Base-by-base conservation (phyloP, 2,797 vertebrate species). In the Lycodopsis pacificus region DNA sequence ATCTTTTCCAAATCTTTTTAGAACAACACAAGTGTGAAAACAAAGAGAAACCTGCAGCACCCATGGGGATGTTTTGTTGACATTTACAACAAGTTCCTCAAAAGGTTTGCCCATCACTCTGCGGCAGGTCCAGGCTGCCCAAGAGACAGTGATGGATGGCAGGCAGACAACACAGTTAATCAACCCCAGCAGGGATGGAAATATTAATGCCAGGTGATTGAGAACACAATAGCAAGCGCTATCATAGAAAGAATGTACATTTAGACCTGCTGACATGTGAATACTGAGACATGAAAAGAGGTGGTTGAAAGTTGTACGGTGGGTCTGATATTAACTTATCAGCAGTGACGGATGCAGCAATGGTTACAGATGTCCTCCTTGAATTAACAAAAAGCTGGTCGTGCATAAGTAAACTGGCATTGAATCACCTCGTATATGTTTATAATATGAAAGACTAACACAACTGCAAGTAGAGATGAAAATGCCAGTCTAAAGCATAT, bases 401-500 rank as follows among this genome's bases (percentile, higher is more conserved):
- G 65, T 42, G 64, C 56, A 38, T 46, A 78, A 86, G 79, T 81
- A 81, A 85, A 86, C 65, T 80, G 84, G 79, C 86, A 88, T 88
- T 81, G 85, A 88, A 86, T 89, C 80, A 79, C 77, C 73, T 82
- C 87, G 87, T 90, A 79, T 87, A 83, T 86, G 75, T 90, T 90
- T 89, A 86, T 88, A 83, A 82, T 86, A 83, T 83, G 81, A 92
- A 93, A 89, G 87, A 87, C 79, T 65, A 82, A 89, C 79, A 81
- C 44, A 67, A 73, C 58, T 46, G 86, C 72, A 59, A 87, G 85
- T 70, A 56, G 70, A 90, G 85, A 90, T 85, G 87, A 92, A 94
- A 92, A 94, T 81, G 78, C 73, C 88, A 86, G 86, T 84, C 82
- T 86, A 44, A 86, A 91, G 91, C 83, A 94, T 94, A 94, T 95